Conservation (phyloP, 2,113 vertebrate species). For the Cranoglanis bouderius region DNA sequence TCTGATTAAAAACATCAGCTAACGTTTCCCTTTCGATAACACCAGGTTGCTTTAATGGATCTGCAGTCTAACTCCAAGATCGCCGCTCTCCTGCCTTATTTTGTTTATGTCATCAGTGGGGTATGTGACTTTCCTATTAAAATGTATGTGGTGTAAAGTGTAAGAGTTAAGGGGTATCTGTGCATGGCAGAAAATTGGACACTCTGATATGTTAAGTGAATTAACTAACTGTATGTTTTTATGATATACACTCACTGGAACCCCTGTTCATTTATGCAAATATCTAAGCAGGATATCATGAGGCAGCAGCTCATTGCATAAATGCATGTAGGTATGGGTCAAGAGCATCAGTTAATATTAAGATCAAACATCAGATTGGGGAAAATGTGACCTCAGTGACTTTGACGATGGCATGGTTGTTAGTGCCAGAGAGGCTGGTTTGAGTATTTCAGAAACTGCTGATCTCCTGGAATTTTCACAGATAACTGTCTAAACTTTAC, state of each 20-base stretch:
- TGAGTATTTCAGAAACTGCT: neutral
- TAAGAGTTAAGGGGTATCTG: neutral
- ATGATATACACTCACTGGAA: neutral
- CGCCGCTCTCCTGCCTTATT: constrained; percentile 87
- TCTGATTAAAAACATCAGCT: neutral
- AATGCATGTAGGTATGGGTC: no score
- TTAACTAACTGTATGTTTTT: neutral
- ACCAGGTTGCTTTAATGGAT: constrained; percentile 86
- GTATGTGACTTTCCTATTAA: constrained; percentile 63
- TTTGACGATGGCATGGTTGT: no score
- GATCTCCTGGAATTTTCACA: no score
- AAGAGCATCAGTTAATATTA: no score
- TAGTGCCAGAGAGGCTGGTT: no score
- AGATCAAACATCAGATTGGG: no score
- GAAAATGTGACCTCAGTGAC: no score
- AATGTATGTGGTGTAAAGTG: neutral
- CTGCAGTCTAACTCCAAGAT: constrained; percentile 93
- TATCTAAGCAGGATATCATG: neutral
- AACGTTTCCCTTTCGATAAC: neutral
- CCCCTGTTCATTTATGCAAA: neutral
- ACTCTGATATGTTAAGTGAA: neutral
- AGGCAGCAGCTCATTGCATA: no score
- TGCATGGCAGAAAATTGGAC: neutral
- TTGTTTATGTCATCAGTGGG: constrained; percentile 92
- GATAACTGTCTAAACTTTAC: no score